Base-by-base conservation (phyloP, 1,140 invertebrate genomes). In the Drosophila bipectinata region DNA sequence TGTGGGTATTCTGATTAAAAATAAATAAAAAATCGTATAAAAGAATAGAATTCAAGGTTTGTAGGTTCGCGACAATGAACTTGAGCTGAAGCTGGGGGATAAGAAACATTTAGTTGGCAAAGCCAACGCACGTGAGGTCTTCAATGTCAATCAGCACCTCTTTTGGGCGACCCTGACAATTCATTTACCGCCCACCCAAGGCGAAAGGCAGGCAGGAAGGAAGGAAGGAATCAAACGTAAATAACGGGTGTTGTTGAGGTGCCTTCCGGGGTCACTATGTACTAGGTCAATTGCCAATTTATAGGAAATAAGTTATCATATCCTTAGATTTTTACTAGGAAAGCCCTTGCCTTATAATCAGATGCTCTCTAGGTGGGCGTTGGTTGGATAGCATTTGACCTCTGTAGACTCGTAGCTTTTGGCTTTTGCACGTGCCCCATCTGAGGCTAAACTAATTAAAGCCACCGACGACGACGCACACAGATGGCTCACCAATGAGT, bases 391-490 rank as follows among this genome's bases (percentile, higher is more conserved):
- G 59, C 61, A 47, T 71, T 73, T 81, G 81, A 84, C 81, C 81
- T 84, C 81, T 77, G 55, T 30, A 32, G 67, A 69, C 44, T 57
- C 77, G 71, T 81, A 61, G 73, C 71, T 77, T 85, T 71, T 51
- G 63, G 59, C 52, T 64, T 66, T 66, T 73, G 73, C 68, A 85
- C 68, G 77, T 84, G 81, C 67, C 39, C 45, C 30, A 48, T 41
- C 58, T 51, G 45, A 62, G 79, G 60, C 63, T 79, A 84, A 85
- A 81, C 78, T 84, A 84, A 84, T 84, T 77, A 87, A 84, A 77
- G 54, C 68, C 53, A 21, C 28, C 32, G 26, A 39, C 30, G 1
- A 63, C 1, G 34, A 4, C 14, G 21, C 21, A 49, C 41, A 71
- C 41, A 39, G 30, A 67, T n/a, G 48, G 34, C 47, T 67, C 21